Evolutionary conservation across 2,113 vertebrate genomes (phyloP), one percentile per base, ranked within the genome.

Genomic region (Cathartes aura): DNA sequence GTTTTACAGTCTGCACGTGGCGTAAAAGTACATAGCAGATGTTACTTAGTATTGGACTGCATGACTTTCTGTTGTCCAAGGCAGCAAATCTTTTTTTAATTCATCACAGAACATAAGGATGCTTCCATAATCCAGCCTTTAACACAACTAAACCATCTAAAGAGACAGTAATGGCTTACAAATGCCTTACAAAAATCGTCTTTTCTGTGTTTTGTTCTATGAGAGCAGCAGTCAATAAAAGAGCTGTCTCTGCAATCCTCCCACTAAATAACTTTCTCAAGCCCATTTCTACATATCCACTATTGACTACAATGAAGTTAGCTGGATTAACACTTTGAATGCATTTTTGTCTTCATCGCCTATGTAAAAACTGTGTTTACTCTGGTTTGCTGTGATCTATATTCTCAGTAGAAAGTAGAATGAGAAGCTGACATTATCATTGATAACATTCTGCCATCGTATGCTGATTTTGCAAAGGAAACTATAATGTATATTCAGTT

Each of bases 31-130:
- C 76, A 36, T 2, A 92, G 42, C 97, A 98, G 95, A 96, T 98
- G 96, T 85, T 97, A n/a, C 56, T 94, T 76, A 81, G 22, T 75
- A 78, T 48, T 91, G 27, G 60, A 42, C 34, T 92, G 10, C 70
- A 78, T 87, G 62, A 38, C 15, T 98, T 93, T 56, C 72, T 27
- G 4, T 89, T 96, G 95, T 96, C 88, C 88, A 96, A 95, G 63
- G 75, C 89, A 94, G 63, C 52, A 98, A 97, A 97, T 95, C 90
- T 96, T 94, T 71, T 43, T 96, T 89, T 82, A 97, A 97, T 96
- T 98, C 79, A 87, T 75, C 40, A 95, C 38, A 79, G 70, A 98
- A 81, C 93, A 92, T 85, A 97, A 92, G 96, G 91, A 92, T 91
- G 53, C 63, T 97, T 95, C 89, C 43, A 87, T 90, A 96, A 95